Evolutionary conservation across 1,140 invertebrate genomes (phyloP).

Genomic region (Bombus superbus): DNA sequence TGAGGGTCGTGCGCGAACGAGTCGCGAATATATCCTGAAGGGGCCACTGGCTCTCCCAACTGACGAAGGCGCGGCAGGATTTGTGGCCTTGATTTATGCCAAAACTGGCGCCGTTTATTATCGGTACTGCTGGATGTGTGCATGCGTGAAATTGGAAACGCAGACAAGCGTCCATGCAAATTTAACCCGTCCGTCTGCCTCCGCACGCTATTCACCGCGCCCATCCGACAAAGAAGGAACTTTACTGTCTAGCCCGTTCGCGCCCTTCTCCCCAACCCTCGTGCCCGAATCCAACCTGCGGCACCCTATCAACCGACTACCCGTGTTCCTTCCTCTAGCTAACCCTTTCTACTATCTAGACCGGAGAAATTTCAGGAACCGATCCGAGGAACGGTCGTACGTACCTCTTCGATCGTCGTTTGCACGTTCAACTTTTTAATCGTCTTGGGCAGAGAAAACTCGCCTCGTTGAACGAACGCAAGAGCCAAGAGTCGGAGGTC

Average conservation of each 20-base stretch:
- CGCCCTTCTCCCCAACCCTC: slow-evolving; percentile 1
- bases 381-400: not conserved
- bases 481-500: not conserved
- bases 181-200: slow-evolving; percentile 74
- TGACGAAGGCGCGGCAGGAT: slow-evolving; percentile 67
- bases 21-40: slow-evolving; percentile 25
- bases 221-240: slow-evolving; percentile 72
- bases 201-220: slow-evolving; percentile 64
- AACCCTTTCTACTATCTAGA: not conserved
- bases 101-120: slow-evolving; percentile 80
- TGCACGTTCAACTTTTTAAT: slow-evolving; percentile 2
- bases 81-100: slow-evolving; percentile 79
- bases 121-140: slow-evolving; percentile 76
- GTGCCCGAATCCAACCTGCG: slow-evolving; percentile 34
- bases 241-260: slow-evolving; percentile 60
- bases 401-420: slow-evolving; percentile 13
- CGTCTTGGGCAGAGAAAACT: not conserved
- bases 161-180: slow-evolving; percentile 80
- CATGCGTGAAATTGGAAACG: slow-evolving; percentile 81
- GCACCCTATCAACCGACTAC: slow-evolving; percentile 19
- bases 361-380: slow-evolving; percentile 19
- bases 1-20: slow-evolving; percentile 6
- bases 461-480: slow-evolving; percentile 1
- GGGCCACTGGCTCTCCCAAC: slow-evolving; percentile 22
- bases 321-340: slow-evolving; percentile 19